phyloP scores from a whole-genome alignment of 1,140 invertebrate genomes.

The Hyposmocoma kahamanoa region DNA sequence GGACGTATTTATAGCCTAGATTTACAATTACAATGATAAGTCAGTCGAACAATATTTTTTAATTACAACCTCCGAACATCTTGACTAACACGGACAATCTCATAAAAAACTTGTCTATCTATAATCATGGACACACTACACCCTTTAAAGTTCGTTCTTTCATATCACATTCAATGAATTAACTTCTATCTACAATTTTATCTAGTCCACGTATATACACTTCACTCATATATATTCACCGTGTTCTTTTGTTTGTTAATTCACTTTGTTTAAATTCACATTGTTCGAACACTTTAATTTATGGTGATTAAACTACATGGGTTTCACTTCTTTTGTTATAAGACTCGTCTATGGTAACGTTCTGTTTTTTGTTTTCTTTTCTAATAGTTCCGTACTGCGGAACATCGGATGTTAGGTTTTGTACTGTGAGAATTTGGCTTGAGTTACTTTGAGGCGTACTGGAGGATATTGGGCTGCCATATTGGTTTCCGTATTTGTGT shows the following conservation, averaged over 20 bases:
- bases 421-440: constrained; percentile 68
- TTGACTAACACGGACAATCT: background rate
- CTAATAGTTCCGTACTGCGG: constrained; percentile 70
- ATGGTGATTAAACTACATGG: constrained; percentile 53
- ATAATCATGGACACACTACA: constrained; percentile 31
- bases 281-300: constrained; percentile 1
- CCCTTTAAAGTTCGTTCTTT: constrained; percentile 28
- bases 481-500: constrained; percentile 74
- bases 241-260: background rate
- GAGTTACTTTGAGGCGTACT: constrained; percentile 57
- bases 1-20: constrained; percentile 41
- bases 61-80: constrained; percentile 27
- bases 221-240: constrained; percentile 3
- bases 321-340: constrained; percentile 62
- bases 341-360: constrained; percentile 63
- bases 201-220: constrained; percentile 26
- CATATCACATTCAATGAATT: constrained; percentile 65
- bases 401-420: constrained; percentile 60
- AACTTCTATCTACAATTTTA: constrained; percentile 61
- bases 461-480: constrained; percentile 58
- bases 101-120: constrained; percentile 29
- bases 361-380: constrained; percentile 69
- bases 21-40: constrained; percentile 38
- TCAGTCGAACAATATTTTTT: constrained; percentile 46
- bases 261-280: background rate